phyloP scores from a whole-genome alignment of 2,888 invertebrate species.

The Bombylius discolor region DNA sequence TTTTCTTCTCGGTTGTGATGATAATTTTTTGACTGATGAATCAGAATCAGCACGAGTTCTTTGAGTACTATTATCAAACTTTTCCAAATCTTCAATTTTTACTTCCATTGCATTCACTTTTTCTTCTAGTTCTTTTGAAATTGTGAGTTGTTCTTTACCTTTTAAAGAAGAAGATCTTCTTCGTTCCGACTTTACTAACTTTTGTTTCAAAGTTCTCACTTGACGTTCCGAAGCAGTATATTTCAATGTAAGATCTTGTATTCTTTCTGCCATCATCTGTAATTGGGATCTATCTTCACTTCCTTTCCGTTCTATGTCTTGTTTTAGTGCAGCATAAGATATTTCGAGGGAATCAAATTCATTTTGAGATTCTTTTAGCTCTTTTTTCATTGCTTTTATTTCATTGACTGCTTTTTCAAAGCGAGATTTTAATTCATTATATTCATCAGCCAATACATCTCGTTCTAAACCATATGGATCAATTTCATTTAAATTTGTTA shows the following conservation, averaged over 20 bases:
- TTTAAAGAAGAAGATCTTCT: conserved; percentile 70
- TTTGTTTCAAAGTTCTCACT: conserved; percentile 63
- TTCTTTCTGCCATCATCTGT: conserved; percentile 66
- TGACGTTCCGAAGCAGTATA: conserved; percentile 70
- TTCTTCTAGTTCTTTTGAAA: conserved; percentile 73
- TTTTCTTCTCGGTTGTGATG: conserved; percentile 47
- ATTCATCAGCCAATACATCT: conserved; percentile 67
- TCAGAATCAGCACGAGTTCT: neutral
- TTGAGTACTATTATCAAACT: neutral
- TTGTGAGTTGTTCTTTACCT: conserved; percentile 65
- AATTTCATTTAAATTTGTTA: conserved; percentile 66
- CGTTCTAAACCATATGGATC: conserved; percentile 62
- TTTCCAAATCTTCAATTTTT: conserved; percentile 57
- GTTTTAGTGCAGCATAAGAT: conserved; percentile 59
- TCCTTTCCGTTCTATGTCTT: conserved; percentile 56
- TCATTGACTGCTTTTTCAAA: conserved; percentile 74
- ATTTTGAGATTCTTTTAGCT: conserved; percentile 64
- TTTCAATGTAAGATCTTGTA: conserved; percentile 73
- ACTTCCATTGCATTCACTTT: conserved; percentile 69
- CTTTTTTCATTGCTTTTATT: conserved; percentile 69
- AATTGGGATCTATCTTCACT: conserved; percentile 55
- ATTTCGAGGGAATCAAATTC: conserved; percentile 69
- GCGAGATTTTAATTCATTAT: conserved; percentile 58
- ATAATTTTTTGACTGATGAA: conserved; percentile 18
- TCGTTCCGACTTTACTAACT: conserved; percentile 65